phyloP scores from a whole-genome alignment of 2,113 vertebrate species.

The Cololabis saira region DNA sequence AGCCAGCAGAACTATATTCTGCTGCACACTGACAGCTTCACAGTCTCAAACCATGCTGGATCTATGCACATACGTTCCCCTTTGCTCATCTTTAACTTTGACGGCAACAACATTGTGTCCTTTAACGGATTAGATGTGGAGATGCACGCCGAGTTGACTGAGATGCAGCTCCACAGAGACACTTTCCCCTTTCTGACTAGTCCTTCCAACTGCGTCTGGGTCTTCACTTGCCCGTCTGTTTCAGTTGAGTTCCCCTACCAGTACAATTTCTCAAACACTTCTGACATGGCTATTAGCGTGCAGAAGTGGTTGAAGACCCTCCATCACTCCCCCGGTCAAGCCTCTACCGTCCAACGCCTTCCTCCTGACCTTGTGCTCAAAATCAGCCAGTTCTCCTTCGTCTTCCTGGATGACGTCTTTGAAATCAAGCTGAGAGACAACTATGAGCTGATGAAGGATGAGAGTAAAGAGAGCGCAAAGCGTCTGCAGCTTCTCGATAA shows the following conservation, averaged over 20 bases:
- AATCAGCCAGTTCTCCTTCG: conserved; percentile 91
- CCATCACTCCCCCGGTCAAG: conserved; percentile 65
- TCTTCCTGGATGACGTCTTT: conserved; percentile 94
- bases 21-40: conserved; percentile 82
- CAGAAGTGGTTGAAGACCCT: conserved; percentile 97
- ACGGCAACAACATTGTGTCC: conserved; percentile 91
- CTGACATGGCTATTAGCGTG: conserved; percentile 90
- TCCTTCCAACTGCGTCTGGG: conserved; percentile 87
- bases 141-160: conserved; percentile 83
- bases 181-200: conserved; percentile 85
- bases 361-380: conserved; percentile 90
- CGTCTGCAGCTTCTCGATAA: conserved; percentile 91
- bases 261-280: conserved; percentile 93
- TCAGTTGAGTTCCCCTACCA: conserved; percentile 93
- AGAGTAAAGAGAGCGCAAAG: conserved; percentile 96
- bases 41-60: conserved; percentile 76
- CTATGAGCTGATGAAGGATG: conserved; percentile 98
- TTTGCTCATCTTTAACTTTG: conserved; percentile 87
- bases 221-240: conserved; percentile 85
- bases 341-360: conserved; percentile 41
- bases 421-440: conserved; percentile 98
- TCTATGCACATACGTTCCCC: conserved; percentile 84
- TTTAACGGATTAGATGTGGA: conserved; percentile 88
- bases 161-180: conserved; percentile 87
- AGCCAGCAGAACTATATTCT: conserved; percentile 87